Percentiles rank a stretch among this genome's conserved stretches.
phyloP scores from a whole-genome alignment of 2,113 vertebrate genomes.

The Hyperoodon ampullatus region DNA sequence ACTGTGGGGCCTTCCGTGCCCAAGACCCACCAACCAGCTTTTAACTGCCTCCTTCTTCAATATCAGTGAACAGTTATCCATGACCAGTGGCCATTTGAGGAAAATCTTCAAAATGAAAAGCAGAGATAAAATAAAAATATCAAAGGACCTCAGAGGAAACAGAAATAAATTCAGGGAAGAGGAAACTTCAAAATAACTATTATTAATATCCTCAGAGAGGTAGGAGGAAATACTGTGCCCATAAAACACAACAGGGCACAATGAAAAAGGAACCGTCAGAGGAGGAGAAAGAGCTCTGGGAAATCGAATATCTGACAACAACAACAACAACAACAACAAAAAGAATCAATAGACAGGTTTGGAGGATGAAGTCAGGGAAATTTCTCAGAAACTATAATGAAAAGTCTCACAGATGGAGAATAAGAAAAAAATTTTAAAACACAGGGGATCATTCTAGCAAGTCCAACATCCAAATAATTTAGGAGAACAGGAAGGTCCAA shows the following conservation, averaged over 20 bases:
- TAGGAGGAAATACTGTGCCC: not conserved
- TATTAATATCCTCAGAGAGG: not conserved
- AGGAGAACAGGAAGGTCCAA: not conserved
- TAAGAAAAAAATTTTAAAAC: not conserved
- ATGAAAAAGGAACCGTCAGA: not conserved
- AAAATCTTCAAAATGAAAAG: not conserved
- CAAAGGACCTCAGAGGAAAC: not conserved
- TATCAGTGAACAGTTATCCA: not conserved
- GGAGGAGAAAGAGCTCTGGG: not conserved
- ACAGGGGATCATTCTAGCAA: not conserved
- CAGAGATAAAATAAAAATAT: not conserved
- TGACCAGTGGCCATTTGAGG: not conserved
- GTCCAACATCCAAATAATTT: too few relatives aligned
- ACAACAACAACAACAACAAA: not conserved
- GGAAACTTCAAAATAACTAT: not conserved
- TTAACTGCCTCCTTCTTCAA: not conserved
- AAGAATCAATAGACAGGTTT: not conserved
- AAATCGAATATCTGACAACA: too few relatives aligned
- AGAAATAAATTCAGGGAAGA: not conserved
- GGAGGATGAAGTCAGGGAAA: not conserved
- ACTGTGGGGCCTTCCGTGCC: fast-evolving
- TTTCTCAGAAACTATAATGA: not conserved
- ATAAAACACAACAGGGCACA: not conserved
- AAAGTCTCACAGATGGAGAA: not conserved
- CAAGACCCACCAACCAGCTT: not conserved